Conservation (phyloP, 2,113 vertebrate species). For the Platanista minor region DNA sequence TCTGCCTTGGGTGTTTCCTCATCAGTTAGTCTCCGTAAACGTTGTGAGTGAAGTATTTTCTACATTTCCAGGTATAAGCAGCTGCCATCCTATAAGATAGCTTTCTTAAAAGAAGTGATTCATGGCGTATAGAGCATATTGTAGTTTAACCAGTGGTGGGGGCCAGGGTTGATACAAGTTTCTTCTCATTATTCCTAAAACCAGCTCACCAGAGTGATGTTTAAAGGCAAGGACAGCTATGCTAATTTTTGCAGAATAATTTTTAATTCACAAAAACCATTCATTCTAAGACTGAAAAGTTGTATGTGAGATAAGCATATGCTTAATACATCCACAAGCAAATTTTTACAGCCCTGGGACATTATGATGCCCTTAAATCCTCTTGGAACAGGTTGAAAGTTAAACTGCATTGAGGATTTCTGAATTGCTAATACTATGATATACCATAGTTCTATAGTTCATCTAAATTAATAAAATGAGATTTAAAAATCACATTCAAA, state of each 20-base stretch:
- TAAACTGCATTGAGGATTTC: neutral
- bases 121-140: neutral
- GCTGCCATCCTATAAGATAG: neutral
- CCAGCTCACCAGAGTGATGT: neutral
- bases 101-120: neutral
- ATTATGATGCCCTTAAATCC: neutral
- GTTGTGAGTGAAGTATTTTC: neutral
- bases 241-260: neutral
- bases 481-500: neutral
- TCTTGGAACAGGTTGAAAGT: neutral
- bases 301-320: neutral
- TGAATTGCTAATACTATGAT: neutral
- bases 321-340: neutral
- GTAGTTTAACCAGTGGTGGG: neutral
- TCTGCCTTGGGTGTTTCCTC: neutral
- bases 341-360: neutral
- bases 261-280: neutral
- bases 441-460: neutral
- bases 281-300: neutral
- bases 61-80: neutral
- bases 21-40: no score
- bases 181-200: neutral
- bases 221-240: neutral
- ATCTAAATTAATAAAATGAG: neutral
- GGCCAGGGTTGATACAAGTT: neutral